These are phyloP conservation scores for Ericerus pela DNA, from an alignment of 1,140 invertebrate species.

Conservation along the genomic window DNA sequence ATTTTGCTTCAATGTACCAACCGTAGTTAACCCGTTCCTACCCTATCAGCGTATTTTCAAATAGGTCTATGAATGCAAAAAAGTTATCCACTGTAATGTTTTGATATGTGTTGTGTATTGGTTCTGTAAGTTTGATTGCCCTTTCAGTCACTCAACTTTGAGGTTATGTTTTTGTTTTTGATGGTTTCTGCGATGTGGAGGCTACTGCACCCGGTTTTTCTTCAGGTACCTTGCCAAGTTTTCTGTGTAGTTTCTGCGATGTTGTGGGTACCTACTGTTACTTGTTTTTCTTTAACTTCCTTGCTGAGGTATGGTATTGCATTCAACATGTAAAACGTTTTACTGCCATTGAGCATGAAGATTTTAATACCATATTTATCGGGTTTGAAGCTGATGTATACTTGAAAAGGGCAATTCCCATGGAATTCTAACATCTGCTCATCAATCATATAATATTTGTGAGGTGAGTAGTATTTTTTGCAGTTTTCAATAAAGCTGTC, in stretches of 20 bases:
- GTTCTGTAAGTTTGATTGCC: conserved; percentile 16
- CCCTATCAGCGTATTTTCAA: conserved; percentile 23
- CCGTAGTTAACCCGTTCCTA: conserved; percentile 17
- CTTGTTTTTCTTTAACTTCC: conserved; percentile 20
- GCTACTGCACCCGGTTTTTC: too few relatives aligned
- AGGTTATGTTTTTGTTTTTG: too few relatives aligned
- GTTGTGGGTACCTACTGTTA: not conserved
- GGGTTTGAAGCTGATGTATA: conserved; percentile 31
- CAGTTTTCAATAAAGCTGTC: conserved; percentile 16
- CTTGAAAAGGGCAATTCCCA: conserved; percentile 29
- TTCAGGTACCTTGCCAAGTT: too few relatives aligned
- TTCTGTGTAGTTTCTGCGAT: too few relatives aligned
- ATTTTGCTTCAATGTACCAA: conserved; percentile 30
- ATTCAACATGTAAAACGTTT: conserved; percentile 27
- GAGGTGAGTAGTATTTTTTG: conserved; percentile 14
- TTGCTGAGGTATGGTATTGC: conserved; percentile 28
- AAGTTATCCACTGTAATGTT: conserved; percentile 30
- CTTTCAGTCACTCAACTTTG: too few relatives aligned
- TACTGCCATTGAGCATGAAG: conserved; percentile 25
- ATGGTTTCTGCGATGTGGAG: too few relatives aligned
- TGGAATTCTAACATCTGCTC: conserved; percentile 31
- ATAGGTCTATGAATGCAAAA: conserved; percentile 26
- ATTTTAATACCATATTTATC: conserved; percentile 35
- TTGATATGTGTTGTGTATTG: conserved; percentile 22
- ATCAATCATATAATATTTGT: conserved; percentile 29